Base-by-base conservation (phyloP, 2,888 invertebrate species). In the Cinara cedri region DNA sequence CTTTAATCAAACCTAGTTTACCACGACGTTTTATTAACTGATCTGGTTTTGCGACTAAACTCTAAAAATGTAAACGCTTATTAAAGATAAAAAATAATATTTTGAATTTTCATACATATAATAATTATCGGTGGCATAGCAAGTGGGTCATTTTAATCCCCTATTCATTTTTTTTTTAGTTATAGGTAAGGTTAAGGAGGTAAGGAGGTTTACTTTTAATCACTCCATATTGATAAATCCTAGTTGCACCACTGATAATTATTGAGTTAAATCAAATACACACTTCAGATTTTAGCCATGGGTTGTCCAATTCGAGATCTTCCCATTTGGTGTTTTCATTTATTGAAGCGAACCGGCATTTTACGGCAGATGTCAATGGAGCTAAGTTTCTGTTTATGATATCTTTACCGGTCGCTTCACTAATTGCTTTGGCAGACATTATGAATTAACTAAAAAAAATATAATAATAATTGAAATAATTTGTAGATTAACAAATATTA, bases 11-110 rank as follows among this genome's bases (percentile, higher is more conserved):
- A 0, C 98, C 98, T 80, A 99, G 90, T 87, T 99, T 99, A 78
- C 99, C 99, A 80, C 99, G 91, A 44, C 99, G 89, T 86, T 99
- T 99, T 86, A 99, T 99, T 87, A 99, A 88, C 88, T 99, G 99
- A 87, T 99, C 99, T 0, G 98, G 98, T 86, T 99, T 99, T n/a
- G 96, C 98, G 4, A 99, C 98, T 83, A 98, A 88, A 87, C 93
- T 91, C 93, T 94, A 87, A 49, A 86, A 85, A 81, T 46, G 82
- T 49, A 46, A 34, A 57, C 34, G 24, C 21, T 46, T 63, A 75
- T 63, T 49, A 63, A 80, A 78, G 42, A 62, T 21, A 24, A 49
- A 24, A 16, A 46, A 49, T 49, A 13, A 21, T 10, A 21, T 55
- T 21, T 21, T 16, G 16, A n/a, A 21, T 24, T 16, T 54, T 54